Conservation (phyloP, 2,888 invertebrate genomes). For the Dasysyrphus albostriatus region DNA sequence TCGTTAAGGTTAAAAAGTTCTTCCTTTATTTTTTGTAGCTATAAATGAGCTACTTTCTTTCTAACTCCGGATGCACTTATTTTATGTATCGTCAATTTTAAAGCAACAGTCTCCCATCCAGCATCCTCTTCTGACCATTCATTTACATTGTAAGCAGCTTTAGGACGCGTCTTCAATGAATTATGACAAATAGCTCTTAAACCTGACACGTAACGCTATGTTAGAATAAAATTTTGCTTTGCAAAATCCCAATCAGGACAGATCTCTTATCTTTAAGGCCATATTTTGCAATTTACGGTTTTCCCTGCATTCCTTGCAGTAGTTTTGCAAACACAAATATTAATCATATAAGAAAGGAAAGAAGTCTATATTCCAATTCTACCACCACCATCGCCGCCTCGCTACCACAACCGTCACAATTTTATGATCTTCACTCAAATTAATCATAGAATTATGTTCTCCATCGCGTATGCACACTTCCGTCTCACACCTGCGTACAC, state of each 20-base stretch:
- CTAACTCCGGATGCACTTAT: neutral
- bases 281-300: slow-evolving; percentile 73
- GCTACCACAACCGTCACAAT: slow-evolving; percentile 32
- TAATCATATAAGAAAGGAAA: slow-evolving; percentile 59
- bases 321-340: slow-evolving; percentile 53
- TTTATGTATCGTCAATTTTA: neutral
- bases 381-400: neutral
- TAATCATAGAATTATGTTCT: slow-evolving; percentile 71
- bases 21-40: neutral
- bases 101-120: neutral
- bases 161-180: slow-evolving; percentile 13
- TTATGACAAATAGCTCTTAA: slow-evolving; percentile 62
- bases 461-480: slow-evolving; percentile 41
- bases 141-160: slow-evolving; percentile 25
- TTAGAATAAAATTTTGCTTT: slow-evolving; percentile 47
- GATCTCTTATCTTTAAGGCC: slow-evolving; percentile 52
- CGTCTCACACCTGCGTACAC: slow-evolving; percentile 75
- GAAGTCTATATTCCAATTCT: slow-evolving; percentile 15
- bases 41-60: neutral
- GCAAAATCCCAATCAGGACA: slow-evolving; percentile 17
- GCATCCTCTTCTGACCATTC: neutral
- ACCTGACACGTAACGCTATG: slow-evolving; percentile 54
- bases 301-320: slow-evolving; percentile 61
- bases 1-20: neutral
- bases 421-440: slow-evolving; percentile 56